phyloP scores from a whole-genome alignment of 1,140 invertebrate species.

The Lanistes nyassanus region DNA sequence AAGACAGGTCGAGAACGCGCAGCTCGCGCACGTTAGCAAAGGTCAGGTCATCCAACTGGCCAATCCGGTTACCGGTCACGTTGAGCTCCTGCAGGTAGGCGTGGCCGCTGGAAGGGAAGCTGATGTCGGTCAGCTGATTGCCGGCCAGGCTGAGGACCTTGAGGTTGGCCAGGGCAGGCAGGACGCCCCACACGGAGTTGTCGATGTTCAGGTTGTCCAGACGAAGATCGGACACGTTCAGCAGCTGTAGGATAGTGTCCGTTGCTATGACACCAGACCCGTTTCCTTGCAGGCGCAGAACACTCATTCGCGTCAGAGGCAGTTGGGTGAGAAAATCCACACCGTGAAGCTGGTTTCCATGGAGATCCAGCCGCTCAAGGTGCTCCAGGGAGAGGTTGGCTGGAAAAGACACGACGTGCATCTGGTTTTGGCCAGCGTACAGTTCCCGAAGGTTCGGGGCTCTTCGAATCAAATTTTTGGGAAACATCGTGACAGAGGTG shows the following conservation, averaged over 20 bases:
- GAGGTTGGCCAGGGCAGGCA: constrained; percentile 9
- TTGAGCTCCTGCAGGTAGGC: not conserved
- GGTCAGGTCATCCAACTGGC: not conserved
- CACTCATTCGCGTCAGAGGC: constrained; percentile 4
- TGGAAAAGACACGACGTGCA: not conserved
- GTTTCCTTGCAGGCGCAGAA: constrained; percentile 21
- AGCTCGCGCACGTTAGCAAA: constrained; percentile 16
- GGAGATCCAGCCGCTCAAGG: not conserved
- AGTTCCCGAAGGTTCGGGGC: constrained; percentile 6
- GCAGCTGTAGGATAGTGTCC: constrained; percentile 5
- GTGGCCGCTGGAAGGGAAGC: not conserved
- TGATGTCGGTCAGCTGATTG: constrained; percentile 13
- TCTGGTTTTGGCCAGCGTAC: not conserved
- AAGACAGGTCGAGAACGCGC: not conserved
- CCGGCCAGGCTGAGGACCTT: constrained; percentile 2
- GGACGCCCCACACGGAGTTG: constrained; percentile 24
- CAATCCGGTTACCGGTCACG: constrained; percentile 7
- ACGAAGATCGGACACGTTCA: constrained; percentile 5
- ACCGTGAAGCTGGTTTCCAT: constrained; percentile 2
- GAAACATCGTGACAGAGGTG: constrained; percentile 8
- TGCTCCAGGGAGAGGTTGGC: too few species aligned
- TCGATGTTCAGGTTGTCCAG: constrained; percentile 22
- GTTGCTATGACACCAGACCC: constrained; percentile 1
- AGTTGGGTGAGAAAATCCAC: not conserved
- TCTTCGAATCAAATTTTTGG: not conserved